A percentile compares a stretch with the other conserved stretches of the same genome.
These are phyloP conservation scores for Todus mexicanus DNA, from an alignment of 2,797 vertebrate genomes.

Conservation along the genomic window DNA sequence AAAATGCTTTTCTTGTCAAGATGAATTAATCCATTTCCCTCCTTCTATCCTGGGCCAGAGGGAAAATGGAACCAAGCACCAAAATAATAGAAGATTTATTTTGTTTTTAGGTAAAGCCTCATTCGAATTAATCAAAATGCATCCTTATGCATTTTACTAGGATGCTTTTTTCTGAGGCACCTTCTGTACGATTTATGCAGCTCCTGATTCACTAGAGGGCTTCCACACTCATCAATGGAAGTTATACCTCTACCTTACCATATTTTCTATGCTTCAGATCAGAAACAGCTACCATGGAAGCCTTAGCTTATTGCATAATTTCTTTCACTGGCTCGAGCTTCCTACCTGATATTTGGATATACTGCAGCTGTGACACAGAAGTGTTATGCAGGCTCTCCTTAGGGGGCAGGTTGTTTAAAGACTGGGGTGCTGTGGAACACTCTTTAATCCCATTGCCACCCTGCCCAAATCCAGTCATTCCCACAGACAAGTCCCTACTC, in stretches of 20 bases:
- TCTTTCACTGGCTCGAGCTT: background rate
- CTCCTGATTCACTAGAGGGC: background rate
- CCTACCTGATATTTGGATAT: background rate
- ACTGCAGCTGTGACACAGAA: background rate
- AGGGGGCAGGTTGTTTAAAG: background rate
- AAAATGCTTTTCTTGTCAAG: background rate
- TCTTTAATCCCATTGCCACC: fast-evolving
- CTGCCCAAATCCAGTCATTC: background rate
- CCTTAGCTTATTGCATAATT: background rate
- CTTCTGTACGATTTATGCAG: background rate
- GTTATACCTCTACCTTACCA: background rate
- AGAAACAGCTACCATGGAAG: background rate
- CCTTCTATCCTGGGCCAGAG: background rate
- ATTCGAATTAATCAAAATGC: background rate
- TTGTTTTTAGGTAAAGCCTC: background rate
- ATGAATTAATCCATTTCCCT: background rate
- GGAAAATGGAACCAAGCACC: background rate
- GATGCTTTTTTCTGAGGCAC: background rate
- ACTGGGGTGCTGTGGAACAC: background rate
- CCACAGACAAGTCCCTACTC: background rate
- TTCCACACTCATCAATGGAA: background rate
- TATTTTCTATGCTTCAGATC: background rate
- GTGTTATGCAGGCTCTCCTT: background rate
- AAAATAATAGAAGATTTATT: background rate
- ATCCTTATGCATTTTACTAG: background rate